These are phyloP conservation scores for Sphenopsis melanotis DNA, from an alignment of 2,797 vertebrate species.

Conservation along the genomic window DNA sequence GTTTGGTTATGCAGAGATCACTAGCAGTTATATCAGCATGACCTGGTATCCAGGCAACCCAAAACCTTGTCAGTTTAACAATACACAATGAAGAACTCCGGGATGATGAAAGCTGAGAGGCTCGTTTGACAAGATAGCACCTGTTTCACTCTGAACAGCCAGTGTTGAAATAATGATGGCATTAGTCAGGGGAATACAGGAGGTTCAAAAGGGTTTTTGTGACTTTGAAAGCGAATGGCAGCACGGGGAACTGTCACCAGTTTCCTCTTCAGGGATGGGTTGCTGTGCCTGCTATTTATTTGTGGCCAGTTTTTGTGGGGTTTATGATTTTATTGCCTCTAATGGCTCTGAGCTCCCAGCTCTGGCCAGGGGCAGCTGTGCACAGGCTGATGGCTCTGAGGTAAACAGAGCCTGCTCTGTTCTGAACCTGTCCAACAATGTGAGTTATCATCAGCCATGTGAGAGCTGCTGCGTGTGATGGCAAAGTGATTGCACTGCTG, in stretches of 20 bases:
- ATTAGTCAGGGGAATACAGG: conserved; percentile 24
- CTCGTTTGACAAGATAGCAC: conserved; percentile 54
- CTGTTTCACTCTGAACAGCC: conserved; percentile 47
- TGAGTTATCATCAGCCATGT: neutral
- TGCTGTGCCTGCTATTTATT: neutral
- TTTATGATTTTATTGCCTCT: conserved; percentile 2
- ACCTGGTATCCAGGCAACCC: conserved; percentile 76
- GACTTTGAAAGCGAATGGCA: conserved; percentile 29
- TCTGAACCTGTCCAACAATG: neutral
- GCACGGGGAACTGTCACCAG: neutral
- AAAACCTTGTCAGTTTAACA: conserved; percentile 67
- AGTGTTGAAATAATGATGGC: conserved; percentile 37
- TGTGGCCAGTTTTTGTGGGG: neutral
- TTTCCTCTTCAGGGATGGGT: neutral
- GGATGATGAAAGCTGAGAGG: conserved; percentile 58
- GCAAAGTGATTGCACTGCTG: neutral
- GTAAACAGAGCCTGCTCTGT: neutral
- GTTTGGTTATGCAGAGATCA: conserved; percentile 50
- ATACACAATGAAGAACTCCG: conserved; percentile 39
- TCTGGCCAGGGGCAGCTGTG: neutral
- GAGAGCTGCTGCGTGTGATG: neutral
- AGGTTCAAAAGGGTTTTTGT: conserved; percentile 36
- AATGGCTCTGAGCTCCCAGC: neutral
- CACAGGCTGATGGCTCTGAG: neutral
- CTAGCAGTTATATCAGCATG: conserved; percentile 12